These are phyloP conservation scores for Hirundichthys speculiger DNA, from an alignment of 2,113 vertebrate genomes.

Conservation along the genomic window DNA sequence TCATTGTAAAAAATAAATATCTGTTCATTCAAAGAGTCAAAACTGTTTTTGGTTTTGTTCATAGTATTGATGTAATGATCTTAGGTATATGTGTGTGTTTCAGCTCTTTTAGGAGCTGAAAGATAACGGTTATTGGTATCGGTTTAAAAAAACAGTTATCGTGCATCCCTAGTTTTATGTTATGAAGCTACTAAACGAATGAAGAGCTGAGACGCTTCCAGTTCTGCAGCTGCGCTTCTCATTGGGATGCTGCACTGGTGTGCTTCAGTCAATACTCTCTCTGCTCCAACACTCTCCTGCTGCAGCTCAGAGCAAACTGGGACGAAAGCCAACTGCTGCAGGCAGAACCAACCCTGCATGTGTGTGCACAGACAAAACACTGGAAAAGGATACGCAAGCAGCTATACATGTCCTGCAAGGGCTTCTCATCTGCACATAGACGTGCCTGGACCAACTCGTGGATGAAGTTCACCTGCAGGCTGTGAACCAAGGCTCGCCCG, in stretches of 20 bases:
- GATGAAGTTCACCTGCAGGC: conserved; percentile 97
- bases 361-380: not conserved
- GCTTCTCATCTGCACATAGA: conserved; percentile 96
- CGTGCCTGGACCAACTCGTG: conserved; percentile 97
- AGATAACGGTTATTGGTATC: no score
- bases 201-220: conserved; percentile 8
- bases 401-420: conserved; percentile 99
- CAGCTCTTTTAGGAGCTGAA: no score
- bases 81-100: no score
- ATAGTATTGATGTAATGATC: no score
- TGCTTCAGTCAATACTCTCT: conserved; percentile 61
- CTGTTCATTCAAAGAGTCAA: no score
- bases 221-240: conserved; percentile 61
- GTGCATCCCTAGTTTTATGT: no score
- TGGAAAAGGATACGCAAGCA: conserved; percentile 95
- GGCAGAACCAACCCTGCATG: not conserved
- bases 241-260: conserved; percentile 59
- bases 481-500: conserved; percentile 94
- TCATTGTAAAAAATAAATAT: no score
- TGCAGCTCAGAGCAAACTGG: conserved; percentile 41
- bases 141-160: no score
- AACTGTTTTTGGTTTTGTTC: no score
- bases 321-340: conserved; percentile 44
- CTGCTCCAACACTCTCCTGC: conserved; percentile 41
- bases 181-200: conserved; percentile 17